Percentiles rank a stretch among this genome's conserved stretches.
These are phyloP conservation scores for Eulacestoma nigropectus DNA, from an alignment of 2,113 vertebrate genomes.

Conservation along the genomic window DNA sequence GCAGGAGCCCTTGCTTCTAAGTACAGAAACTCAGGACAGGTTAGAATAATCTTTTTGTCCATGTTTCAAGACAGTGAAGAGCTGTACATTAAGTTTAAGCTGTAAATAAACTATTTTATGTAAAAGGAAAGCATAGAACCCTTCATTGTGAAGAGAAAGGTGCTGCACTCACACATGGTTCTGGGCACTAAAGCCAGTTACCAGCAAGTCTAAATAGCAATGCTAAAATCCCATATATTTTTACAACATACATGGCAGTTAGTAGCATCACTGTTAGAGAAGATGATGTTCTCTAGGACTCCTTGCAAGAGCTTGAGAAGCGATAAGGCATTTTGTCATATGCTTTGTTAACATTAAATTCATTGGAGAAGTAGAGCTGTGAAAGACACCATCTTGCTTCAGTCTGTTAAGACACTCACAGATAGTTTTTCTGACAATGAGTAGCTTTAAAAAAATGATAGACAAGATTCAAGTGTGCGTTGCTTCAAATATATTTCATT, in stretches of 20 bases:
- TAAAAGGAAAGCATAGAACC: background rate
- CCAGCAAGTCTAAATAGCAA: background rate
- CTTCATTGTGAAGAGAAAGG: background rate
- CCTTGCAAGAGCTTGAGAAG: background rate
- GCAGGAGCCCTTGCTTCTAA: constrained; percentile 88
- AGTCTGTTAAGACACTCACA: background rate
- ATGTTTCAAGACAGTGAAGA: background rate
- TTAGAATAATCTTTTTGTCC: constrained; percentile 32
- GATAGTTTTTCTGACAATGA: background rate
- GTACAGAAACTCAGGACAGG: constrained; percentile 94
- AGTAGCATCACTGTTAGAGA: background rate
- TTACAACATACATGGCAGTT: background rate
- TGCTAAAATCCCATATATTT: background rate
- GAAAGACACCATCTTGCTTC: background rate
- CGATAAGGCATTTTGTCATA: background rate
- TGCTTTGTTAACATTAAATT: background rate
- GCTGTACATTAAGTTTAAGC: background rate
- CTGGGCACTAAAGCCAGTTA: background rate
- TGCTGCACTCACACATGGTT: background rate
- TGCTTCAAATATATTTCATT: background rate
- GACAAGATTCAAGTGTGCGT: background rate
- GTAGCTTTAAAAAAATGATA: background rate
- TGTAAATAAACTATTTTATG: background rate
- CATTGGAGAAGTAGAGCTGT: background rate
- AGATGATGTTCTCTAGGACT: background rate